These are phyloP conservation scores for Pygoscelis antarcticus DNA, from an alignment of 2,113 vertebrate species.

Conservation along the genomic window DNA sequence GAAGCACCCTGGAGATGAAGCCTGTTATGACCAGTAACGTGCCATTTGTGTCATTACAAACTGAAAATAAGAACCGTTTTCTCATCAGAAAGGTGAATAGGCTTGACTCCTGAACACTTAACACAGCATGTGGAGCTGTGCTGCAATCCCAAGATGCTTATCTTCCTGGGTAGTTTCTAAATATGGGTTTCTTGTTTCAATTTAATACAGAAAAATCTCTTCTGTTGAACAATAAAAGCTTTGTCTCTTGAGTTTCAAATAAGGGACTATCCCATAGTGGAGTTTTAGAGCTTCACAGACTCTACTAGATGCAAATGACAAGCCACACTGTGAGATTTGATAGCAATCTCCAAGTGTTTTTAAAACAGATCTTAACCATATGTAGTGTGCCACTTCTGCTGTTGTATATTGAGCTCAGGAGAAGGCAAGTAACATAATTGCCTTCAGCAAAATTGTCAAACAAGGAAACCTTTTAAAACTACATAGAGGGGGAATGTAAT, in stretches of 20 bases:
- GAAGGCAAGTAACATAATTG: conserved; percentile 32
- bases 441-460: conserved; percentile 45
- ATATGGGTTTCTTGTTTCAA: background rate
- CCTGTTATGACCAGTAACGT: background rate
- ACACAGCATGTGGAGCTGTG: background rate
- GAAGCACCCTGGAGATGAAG: background rate
- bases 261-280: background rate
- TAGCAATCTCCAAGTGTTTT: conserved; percentile 1
- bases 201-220: background rate
- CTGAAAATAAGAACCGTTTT: background rate
- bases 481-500: background rate
- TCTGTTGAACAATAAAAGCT: background rate
- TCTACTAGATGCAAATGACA: background rate
- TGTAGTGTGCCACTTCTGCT: background rate
- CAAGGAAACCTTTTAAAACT: conserved; percentile 33
- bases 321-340: background rate
- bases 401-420: background rate
- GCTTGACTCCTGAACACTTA: background rate
- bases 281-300: background rate
- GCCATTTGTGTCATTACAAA: background rate
- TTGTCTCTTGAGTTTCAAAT: background rate
- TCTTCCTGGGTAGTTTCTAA: background rate
- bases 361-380: conserved; percentile 4
- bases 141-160: background rate
- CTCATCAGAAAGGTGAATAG: background rate